phyloP scores from a whole-genome alignment of 1,140 invertebrate species.

The Drosophila pandora region DNA sequence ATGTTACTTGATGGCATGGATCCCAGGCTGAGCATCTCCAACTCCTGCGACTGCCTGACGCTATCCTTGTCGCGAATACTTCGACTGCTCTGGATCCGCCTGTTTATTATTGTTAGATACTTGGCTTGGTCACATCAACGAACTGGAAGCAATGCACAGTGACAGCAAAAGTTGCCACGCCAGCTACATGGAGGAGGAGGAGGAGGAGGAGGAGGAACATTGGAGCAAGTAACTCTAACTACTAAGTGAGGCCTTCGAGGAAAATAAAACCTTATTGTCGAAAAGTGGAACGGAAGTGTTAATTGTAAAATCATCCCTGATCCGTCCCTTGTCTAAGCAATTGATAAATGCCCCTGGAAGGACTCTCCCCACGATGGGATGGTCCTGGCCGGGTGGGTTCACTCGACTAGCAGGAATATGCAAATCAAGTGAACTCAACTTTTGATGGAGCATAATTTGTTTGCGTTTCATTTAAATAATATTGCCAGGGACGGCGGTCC shows the following conservation, averaged over 20 bases:
- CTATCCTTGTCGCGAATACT: constrained; percentile 19
- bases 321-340: not conserved
- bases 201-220: no score
- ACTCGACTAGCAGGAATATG: constrained; percentile 56
- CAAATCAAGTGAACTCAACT: constrained; percentile 49
- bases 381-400: no score
- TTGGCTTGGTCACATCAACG: constrained; percentile 71
- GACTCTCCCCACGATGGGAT: no score
- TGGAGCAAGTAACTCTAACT: no score
- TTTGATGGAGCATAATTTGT: constrained; percentile 63
- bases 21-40: not conserved
- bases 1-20: constrained; percentile 12
- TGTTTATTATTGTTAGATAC: constrained; percentile 76
- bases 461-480: constrained; percentile 74
- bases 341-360: not conserved
- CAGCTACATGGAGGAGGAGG: not conserved
- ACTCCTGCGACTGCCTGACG: not conserved
- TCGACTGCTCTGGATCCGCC: constrained; percentile 25
- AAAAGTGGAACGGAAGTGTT: not conserved
- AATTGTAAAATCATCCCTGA: not conserved
- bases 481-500: constrained; percentile 11
- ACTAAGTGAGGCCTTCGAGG: no score
- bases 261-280: not conserved
- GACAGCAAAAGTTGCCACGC: constrained; percentile 64
- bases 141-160: constrained; percentile 68